Evolutionary conservation across 2,888 invertebrate genomes (phyloP), one percentile per base, ranked within the genome.

Genomic region (Xylota sylvarum): DNA sequence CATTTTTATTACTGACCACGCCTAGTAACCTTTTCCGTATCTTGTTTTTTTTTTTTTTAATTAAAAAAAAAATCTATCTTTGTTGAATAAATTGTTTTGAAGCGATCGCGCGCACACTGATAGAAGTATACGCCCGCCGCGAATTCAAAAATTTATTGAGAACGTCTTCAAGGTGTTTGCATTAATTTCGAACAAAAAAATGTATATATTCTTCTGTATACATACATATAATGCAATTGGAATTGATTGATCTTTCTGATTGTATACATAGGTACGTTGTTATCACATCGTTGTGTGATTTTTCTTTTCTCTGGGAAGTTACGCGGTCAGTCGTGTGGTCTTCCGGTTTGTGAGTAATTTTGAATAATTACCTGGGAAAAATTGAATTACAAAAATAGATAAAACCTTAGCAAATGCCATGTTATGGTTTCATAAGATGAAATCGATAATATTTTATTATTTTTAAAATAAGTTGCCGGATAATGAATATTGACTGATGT

Each of bases 1-100:
- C 14, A 50, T 35, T 69, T 74, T 74, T 55, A 32, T 27, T 40
- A 5, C n/a, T 43, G 5, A 48, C 58, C 58, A 48, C 72, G 23
- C 72, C 72, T 19, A 30, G 55, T 55, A 64, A 74, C 32, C 64
- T 76, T 74, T 74, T 74, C 27, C 23, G 9, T 56, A 52, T 69
- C 46, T 27, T 52, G 14, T 52, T 52, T 37, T 67, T 56, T 56
- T 17, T 32, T 65, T 64, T 69, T 67, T 70, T 56, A 17, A 32
- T 56, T 56, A 9, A 17, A 23, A 46, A 27, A 37, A 55, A 12
- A 46, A 40, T 40, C 30, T 69, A 32, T 32, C 40, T 32, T 6
- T 17, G n/a, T 27, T 70, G 40, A 69, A 69, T 69, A 52, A 37
- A 14, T 62, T 65, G 2, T 37, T 32, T 19, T 37, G 52, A 10